phyloP scores from a whole-genome alignment of 2,113 vertebrate genomes.

The Calyptomena viridis region DNA sequence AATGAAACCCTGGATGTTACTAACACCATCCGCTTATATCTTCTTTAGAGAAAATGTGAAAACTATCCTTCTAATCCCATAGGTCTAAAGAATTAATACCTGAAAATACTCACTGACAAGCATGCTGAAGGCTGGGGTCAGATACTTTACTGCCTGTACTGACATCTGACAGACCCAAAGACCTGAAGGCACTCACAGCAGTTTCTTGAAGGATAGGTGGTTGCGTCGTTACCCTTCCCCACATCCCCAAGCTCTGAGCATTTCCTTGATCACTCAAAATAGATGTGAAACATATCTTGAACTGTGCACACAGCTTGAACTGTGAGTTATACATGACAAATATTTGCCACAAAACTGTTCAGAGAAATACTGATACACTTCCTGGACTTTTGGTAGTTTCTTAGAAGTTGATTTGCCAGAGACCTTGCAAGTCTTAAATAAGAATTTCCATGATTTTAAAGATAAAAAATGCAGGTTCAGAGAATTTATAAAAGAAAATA shows the following conservation, averaged over 20 bases:
- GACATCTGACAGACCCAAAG: background rate
- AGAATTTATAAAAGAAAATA: background rate
- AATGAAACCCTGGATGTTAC: background rate
- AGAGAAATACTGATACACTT: background rate
- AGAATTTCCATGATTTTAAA: background rate
- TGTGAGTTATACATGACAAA: background rate
- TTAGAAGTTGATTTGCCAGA: background rate
- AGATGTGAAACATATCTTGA: accelerated
- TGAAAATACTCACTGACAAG: background rate
- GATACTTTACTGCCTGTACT: accelerated
- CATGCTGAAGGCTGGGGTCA: accelerated
- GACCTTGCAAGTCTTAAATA: background rate
- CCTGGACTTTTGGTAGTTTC: background rate
- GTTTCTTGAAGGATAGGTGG: background rate
- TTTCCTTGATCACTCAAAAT: background rate
- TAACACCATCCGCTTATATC: background rate
- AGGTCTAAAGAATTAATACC: background rate
- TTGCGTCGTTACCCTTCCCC: background rate
- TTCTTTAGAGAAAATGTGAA: background rate
- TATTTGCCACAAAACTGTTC: background rate
- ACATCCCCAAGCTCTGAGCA: background rate
- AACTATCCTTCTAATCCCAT: background rate
- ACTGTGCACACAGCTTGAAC: background rate
- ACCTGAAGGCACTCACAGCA: accelerated
- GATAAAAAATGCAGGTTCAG: background rate